Evolutionary conservation across 2,797 vertebrate species (phyloP).

Genomic region (Chelon labrosus): DNA sequence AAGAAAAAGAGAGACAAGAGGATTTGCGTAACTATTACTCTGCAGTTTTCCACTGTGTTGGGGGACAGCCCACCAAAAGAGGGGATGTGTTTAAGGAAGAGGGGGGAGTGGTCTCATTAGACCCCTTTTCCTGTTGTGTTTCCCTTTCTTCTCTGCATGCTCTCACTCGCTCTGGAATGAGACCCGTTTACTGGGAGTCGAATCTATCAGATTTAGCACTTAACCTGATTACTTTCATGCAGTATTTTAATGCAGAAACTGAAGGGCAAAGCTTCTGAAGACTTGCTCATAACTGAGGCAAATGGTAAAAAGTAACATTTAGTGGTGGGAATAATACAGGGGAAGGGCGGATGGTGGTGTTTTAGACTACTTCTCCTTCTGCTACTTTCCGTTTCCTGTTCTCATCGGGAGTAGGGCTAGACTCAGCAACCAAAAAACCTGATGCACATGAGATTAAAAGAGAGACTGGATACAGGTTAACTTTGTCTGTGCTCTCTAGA

Average conservation of each 20-base stretch:
- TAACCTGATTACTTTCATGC: slow-evolving; percentile 20
- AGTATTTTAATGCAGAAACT: not conserved
- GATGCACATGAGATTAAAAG: not conserved
- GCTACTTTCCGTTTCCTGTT: slow-evolving; percentile 22
- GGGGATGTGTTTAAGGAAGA: slow-evolving; percentile 56
- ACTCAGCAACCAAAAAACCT: not conserved
- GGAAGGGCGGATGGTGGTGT: not conserved
- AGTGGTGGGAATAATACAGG: not conserved
- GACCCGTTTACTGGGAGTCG: slow-evolving; percentile 1
- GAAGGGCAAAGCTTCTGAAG: not conserved
- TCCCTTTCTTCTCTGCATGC: slow-evolving; percentile 34
- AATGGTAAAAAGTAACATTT: not conserved
- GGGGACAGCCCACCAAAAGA: slow-evolving; percentile 41
- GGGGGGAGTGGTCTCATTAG: slow-evolving; percentile 55
- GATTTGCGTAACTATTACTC: slow-evolving; percentile 25
- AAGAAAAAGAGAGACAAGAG: slow-evolving; percentile 7
- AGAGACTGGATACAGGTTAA: not conserved
- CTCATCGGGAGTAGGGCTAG: slow-evolving; percentile 5
- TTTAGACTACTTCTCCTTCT: not conserved
- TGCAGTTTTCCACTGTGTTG: slow-evolving; percentile 33
- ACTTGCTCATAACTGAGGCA: not conserved
- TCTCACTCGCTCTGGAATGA: slow-evolving; percentile 10
- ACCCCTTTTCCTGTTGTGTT: slow-evolving; percentile 63
- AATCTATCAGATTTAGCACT: slow-evolving; percentile 5
- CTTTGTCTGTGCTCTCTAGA: not conserved